Percentiles rank a stretch among this genome's conserved stretches.
phyloP scores from a whole-genome alignment of 2,888 invertebrate species.

The Drosophila testacea region DNA sequence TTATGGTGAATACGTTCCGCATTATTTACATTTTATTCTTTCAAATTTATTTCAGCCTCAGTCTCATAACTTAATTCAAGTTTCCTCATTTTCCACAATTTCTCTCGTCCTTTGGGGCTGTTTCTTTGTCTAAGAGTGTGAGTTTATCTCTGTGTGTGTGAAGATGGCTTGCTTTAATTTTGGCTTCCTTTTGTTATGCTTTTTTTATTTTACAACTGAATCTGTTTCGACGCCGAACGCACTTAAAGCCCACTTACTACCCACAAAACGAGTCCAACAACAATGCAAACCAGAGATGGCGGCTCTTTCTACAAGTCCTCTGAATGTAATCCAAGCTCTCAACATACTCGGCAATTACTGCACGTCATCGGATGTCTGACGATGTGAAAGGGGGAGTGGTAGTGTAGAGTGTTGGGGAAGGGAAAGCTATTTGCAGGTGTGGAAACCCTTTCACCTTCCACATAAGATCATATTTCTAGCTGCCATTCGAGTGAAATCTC shows the following conservation, averaged over 20 bases:
- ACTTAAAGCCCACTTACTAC: conserved; percentile 22
- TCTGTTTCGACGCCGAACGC: conserved; percentile 17
- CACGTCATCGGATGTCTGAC: conserved; percentile 26
- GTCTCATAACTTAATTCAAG: conserved; percentile 65
- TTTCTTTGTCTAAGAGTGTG: conserved; percentile 26
- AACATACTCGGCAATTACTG: conserved; percentile 59
- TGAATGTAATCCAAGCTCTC: conserved; percentile 48
- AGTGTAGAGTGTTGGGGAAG: neutral
- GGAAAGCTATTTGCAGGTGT: neutral
- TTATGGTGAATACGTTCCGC: conserved; percentile 49
- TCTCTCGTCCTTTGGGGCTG: conserved; percentile 10
- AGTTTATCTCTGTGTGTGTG: conserved; percentile 9
- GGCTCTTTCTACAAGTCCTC: conserved; percentile 1
- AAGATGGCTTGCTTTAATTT: conserved; percentile 18
- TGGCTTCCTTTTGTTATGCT: conserved; percentile 22
- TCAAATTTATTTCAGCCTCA: conserved; percentile 61
- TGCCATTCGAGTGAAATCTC: neutral
- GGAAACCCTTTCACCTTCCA: conserved; percentile 1
- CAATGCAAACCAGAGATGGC: conserved; percentile 13
- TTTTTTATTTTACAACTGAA: conserved; percentile 11
- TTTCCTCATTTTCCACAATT: conserved; percentile 37
- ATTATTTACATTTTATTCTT: conserved; percentile 68
- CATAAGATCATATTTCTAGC: conserved; percentile 2
- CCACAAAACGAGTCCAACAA: conserved; percentile 22
- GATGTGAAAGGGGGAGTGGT: neutral